Conservation (phyloP, 2,113 vertebrate genomes). For the Cyprinus carpio region DNA sequence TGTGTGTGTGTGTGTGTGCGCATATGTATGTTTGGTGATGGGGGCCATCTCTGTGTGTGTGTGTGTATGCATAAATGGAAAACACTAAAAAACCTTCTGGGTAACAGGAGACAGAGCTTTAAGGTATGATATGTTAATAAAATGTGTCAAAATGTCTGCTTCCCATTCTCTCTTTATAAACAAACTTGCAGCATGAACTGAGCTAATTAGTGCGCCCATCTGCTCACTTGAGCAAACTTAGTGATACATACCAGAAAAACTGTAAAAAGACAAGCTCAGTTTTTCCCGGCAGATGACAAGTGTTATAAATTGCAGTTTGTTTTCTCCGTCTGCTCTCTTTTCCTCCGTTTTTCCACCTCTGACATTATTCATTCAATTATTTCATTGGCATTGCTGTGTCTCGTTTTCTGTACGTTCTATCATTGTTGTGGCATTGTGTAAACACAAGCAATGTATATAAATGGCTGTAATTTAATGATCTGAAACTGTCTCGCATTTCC, state of each 20-base stretch:
- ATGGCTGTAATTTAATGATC: constrained; percentile 43
- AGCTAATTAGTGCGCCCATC: constrained; percentile 96
- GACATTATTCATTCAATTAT: constrained; percentile 60
- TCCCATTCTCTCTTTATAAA: constrained; percentile 93
- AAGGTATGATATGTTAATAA: constrained; percentile 97
- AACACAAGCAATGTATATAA: constrained; percentile 39
- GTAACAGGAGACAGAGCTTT: constrained; percentile 80
- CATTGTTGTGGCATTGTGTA: constrained; percentile 16
- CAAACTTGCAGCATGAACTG: constrained; percentile 88
- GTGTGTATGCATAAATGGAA: constrained; percentile 27
- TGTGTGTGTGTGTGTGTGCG: constrained; percentile 4
- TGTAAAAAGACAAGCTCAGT: constrained; percentile 82
- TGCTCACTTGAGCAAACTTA: constrained; percentile 91
- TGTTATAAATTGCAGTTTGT: constrained; percentile 77
- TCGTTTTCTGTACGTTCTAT: constrained; percentile 9
- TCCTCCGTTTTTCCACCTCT: constrained; percentile 56
- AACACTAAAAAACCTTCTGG: constrained; percentile 64
- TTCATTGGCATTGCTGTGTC: constrained; percentile 48
- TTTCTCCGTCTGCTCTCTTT: constrained; percentile 63
- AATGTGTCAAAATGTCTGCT: constrained; percentile 95
- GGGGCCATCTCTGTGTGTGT: constrained; percentile 3
- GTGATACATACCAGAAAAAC: constrained; percentile 82
- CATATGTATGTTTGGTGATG: constrained; percentile 27
- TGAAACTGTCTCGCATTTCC: constrained; percentile 50
- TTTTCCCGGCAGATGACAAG: constrained; percentile 79